Conservation (phyloP, 1,140 invertebrate genomes). For the Bombus superbus region DNA sequence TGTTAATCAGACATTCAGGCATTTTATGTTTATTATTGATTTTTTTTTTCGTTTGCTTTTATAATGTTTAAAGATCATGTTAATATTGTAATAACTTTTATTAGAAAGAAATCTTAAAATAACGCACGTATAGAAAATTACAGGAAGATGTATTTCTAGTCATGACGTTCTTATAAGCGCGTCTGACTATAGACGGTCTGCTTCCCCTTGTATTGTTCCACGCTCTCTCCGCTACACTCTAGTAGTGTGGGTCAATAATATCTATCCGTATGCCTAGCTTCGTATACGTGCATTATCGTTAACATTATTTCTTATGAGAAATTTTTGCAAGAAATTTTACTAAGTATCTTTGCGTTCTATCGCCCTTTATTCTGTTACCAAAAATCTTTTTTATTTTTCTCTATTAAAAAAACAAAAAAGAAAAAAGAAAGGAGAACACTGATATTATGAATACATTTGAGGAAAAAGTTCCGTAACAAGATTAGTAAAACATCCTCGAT, state of each 20-base stretch:
- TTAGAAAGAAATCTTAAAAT: not conserved
- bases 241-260: slow-evolving; percentile 33
- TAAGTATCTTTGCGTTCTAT: not conserved
- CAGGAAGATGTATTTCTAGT: not conserved
- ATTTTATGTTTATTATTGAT: not conserved
- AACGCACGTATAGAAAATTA: not conserved
- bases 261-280: not conserved
- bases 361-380: no score
- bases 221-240: not conserved
- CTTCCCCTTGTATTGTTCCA: not conserved
- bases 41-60: not conserved
- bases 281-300: not conserved
- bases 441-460: not conserved
- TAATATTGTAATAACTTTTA: not conserved
- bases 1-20: no score
- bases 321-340: no score
- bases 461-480: not conserved
- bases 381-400: not conserved
- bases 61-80: no score
- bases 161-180: not conserved
- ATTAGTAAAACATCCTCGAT: not conserved
- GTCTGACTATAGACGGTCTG: not conserved
- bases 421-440: not conserved
- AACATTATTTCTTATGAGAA: not conserved
- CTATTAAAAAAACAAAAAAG: not conserved